Base-by-base conservation (phyloP, 2,113 vertebrate species). In the Vicugna pacos region DNA sequence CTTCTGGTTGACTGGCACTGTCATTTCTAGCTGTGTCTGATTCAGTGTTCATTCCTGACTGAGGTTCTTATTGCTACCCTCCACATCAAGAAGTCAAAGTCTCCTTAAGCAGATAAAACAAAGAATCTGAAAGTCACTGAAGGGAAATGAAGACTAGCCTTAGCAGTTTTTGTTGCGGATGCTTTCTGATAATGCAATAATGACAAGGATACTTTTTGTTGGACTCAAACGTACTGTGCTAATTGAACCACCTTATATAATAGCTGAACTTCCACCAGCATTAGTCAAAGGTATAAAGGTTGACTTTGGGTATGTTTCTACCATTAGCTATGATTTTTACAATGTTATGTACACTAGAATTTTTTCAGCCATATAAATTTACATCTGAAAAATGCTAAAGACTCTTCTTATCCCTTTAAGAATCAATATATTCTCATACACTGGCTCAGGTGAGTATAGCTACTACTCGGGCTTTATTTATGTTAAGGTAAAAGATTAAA, bases 351-450 rank as follows among this genome's bases (percentile, higher is more conserved):
- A 72, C 7, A 76, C 62, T 79, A 76, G 73, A 93, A 90, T 32
- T 92, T 94, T 91, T 94, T 91, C 56, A 67, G 58, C 20, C 67
- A 54, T 46, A 52, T 58, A 76, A 79, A 79, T 69, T 88, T 54
- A 48, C 50, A 92, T 79, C 76, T 35, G 12, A 28, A 88, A 75
- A 75, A 50, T 85, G 26, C 38, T 35, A 65, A 84, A 65, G 48
- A 94, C 75, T 84, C 24, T 64, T 76, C 58, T 76, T 87, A 38
- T 20, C 70, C 22, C 46, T 70, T 0, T 4, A 60, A 93, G 70
- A 88, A 94, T 58, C 28, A 96, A 83, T 15, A 93, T 32, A 88
- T 58, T 84, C 48, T 81, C 77, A 82, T 8, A 58, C 8, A 48
- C 0, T 56, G 28, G 19, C 50, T 83, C 60, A 85, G 15, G 24